Percentiles rank a stretch among this genome's conserved stretches.
Conservation (phyloP, 2,888 invertebrate genomes). For the Flexamia atlantica region DNA sequence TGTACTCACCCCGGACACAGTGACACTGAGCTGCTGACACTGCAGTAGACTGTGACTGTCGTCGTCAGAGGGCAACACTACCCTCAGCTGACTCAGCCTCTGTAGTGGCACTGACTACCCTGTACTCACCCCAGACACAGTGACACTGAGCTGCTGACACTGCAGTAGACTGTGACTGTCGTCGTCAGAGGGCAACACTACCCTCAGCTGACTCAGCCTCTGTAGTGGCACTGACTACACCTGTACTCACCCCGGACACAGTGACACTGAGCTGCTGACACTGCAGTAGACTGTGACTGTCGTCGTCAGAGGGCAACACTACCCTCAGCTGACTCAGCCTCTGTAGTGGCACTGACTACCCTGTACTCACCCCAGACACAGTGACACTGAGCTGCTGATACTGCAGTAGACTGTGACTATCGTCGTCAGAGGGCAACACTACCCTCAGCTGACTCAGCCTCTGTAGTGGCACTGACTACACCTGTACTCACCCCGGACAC, state of each 20-base stretch:
- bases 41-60: conserved; percentile 36
- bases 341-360: conserved; percentile 45
- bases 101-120: conserved; percentile 56
- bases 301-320: conserved; percentile 40
- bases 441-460: conserved; percentile 39
- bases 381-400: conserved; percentile 57
- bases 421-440: conserved; percentile 40
- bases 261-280: conserved; percentile 58
- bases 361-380: conserved; percentile 58
- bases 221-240: conserved; percentile 42
- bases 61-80: conserved; percentile 37
- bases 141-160: conserved; percentile 57
- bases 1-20: conserved; percentile 54
- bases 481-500: conserved; percentile 55
- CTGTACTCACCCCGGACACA: conserved; percentile 55
- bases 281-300: conserved; percentile 24
- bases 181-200: conserved; percentile 39
- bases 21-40: conserved; percentile 54
- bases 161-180: conserved; percentile 24
- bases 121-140: conserved; percentile 58
- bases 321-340: conserved; percentile 39
- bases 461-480: conserved; percentile 45
- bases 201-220: conserved; percentile 42
- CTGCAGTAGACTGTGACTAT: conserved; percentile 23
- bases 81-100: conserved; percentile 38